Evolutionary conservation across 64 coral and sea anemone genomes (phyloP), one percentile per base, ranked within the genome.

Genomic region (Pachyseris speciosa): DNA sequence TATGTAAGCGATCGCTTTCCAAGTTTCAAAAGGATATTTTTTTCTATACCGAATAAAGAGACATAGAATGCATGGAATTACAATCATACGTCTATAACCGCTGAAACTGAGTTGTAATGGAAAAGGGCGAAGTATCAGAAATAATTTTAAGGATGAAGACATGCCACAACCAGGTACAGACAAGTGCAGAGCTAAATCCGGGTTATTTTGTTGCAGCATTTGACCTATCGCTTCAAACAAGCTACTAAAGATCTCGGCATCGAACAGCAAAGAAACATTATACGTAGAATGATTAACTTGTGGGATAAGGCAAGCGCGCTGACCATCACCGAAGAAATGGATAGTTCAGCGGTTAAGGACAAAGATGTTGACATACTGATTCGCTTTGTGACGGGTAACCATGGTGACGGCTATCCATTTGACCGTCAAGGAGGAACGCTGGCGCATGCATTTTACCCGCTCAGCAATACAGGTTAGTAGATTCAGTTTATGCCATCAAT

Each of bases 371-470:
- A 91, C 0, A 91, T 91, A 34, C 22, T 74, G 20, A 91, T 91
- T 57, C 24, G 32, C 19, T 91, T 83, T 53, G 38, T 24, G 2
- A 22, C n/a, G 41, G 9, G 65, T 19, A 43, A 52, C 27, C 89
- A 91, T 33, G 67, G 67, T 64, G 89, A 91, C 43, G 19, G 33
- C 8, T 91, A 91, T 61, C 50, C 78, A 16, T 91, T 91, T 74
- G 89, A 91, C 30, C 78, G 89, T 52, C 0, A 3, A 58, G 78
- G 89, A 12, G 89, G 89, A 16, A 91, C 89, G 11, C 50, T 91
- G 34, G 89, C 89, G 30, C 89, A 91, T 84, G 89, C 89, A 4
- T 91, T 59, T 24, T 91, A 91, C n/a, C 89, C 89, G 2, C 89
- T 72, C 65, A 17, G 60, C 32, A 91, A 91, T n/a, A 64, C 5